Base-by-base conservation (phyloP, 2,888 invertebrate species). In the Chrysolina haemoptera region DNA sequence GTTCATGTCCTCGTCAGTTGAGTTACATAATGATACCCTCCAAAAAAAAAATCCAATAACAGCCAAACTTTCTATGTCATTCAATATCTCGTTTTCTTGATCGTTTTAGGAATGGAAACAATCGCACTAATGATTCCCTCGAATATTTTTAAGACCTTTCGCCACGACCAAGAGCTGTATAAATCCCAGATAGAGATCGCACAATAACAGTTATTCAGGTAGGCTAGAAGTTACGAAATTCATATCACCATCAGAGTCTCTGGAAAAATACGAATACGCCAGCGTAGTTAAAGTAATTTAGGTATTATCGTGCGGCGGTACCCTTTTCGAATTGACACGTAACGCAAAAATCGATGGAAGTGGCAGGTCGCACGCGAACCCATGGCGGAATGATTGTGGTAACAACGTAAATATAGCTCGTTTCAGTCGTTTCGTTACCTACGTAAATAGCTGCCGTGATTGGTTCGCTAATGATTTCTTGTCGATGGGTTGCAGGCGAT, bases 241-340 rank as follows among this genome's bases (percentile, higher is more conserved):
- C 66, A 66, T 66, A 66, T 66, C 27, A 22, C 18, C 68, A 65
- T 46, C 35, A 46, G 41, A 69, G 62, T 66, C 62, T 18, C 48
- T 59, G 40, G 66, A 65, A 69, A 66, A 73, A 69, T 65, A 66
- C 50, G 48, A 70, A 53, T 53, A 53, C 20, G 59, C 73, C 55
- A 69, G 65, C 66, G 71, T 35, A 69, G 74, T 74, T 80, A 79
- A 76, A 75, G 79, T 76, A 76, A 76, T 81, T 80, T 73, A 70
- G 77, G 69, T 79, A 80, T 80, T 79, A 78, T 79, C 79, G 59
- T 59, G 53, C 9, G 75, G 80, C 78, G 75, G 76, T 76, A 77
- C 77, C 78, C 76, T 75, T 77, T 73, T 76, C 79, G 76, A 80
- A 81, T 81, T 81, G 81, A 81, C 80, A 81, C 80, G 79, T 81